Base-by-base conservation (phyloP, 1,140 invertebrate species). In the Lasaia peninsularis region DNA sequence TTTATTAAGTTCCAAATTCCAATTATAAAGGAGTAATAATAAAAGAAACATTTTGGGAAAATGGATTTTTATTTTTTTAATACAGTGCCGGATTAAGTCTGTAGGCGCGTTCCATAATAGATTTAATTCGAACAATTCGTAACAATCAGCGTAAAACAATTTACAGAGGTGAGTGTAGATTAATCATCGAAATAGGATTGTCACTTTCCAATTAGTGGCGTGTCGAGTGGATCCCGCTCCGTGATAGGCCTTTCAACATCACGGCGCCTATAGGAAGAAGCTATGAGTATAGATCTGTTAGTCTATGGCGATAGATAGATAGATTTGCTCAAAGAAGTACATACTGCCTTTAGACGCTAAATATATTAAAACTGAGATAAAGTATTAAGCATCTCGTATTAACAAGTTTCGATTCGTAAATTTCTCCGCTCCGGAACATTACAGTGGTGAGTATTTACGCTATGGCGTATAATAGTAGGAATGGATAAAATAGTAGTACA, bases 151-250 rank as follows among this genome's bases (percentile, higher is more conserved):
- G 69, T 66, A 74, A 76, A 72, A 70, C 74, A 71, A 71, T 71
- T 71, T 71, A 71, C 68, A 71, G 60, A 56, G 65, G 65, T 59
- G 65, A 71, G 69, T 71, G 68, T 66, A 68, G 74, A 80, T 77
- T 84, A 82, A 83, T 81, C 78, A 83, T 81, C 73, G 78, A 78
- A 83, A 83, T 82, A 81, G 83, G 80, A 86, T 86, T 84, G 80
- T 78, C 78, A 79, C 72, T 81, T 84, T 86, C 75, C 80, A 86
- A 86, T 83, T 83, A 86, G 73, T 68, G 68, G 54, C 53, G 69
- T 62, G 73, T 75, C 73, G 67, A 63, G 57, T 54, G 74, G 60
- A 61, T 69, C 75, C 62, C 65, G 66, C 40, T 48, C 40, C 20
- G 59, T 75, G 69, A 77, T 73, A 65, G 66, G 69, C 59, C 56